A percentile compares a stretch with the other conserved stretches of the same genome.
Evolutionary conservation across 2,797 vertebrate genomes (phyloP).

Genomic region (Poeciliopsis presidionis): DNA sequence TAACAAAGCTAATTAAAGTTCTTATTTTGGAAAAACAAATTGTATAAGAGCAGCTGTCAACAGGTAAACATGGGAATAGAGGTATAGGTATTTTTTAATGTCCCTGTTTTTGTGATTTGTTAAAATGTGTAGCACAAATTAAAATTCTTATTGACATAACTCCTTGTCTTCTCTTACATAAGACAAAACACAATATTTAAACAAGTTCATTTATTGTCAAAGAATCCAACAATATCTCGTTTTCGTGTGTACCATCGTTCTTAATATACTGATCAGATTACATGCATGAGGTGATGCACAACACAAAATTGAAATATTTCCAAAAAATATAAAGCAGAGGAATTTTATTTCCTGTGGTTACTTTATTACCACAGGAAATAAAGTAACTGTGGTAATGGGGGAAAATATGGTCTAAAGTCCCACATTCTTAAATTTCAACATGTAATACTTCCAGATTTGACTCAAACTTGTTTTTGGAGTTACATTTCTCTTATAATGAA

Average conservation of each 20-base stretch:
- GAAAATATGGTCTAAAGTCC: constrained; percentile 4
- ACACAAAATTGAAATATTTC: constrained; percentile 32
- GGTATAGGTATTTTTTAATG: constrained; percentile 80
- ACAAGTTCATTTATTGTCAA: not conserved
- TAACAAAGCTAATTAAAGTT: constrained; percentile 76
- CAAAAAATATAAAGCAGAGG: constrained; percentile 1
- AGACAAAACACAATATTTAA: not conserved
- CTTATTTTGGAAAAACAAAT: constrained; percentile 61
- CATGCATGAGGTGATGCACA: constrained; percentile 57
- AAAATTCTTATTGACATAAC: constrained; percentile 74
- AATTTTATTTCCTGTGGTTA: no score
- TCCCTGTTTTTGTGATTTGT: constrained; percentile 79
- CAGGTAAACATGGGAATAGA: constrained; percentile 77
- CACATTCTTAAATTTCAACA: constrained; percentile 3
- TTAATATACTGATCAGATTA: constrained; percentile 59
- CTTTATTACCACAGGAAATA: not conserved
- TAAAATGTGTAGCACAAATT: constrained; percentile 79
- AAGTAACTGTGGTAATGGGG: not conserved
- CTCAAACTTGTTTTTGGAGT: not conserved
- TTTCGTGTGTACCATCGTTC: constrained; percentile 51
- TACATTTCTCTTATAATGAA: not conserved
- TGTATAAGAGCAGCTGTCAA: constrained; percentile 72
- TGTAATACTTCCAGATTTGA: not conserved
- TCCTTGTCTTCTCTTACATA: not conserved
- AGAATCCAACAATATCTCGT: constrained; percentile 57